Evolutionary conservation across 2,797 vertebrate genomes (phyloP).

Genomic region (Pseudomugil gertrudae): DNA sequence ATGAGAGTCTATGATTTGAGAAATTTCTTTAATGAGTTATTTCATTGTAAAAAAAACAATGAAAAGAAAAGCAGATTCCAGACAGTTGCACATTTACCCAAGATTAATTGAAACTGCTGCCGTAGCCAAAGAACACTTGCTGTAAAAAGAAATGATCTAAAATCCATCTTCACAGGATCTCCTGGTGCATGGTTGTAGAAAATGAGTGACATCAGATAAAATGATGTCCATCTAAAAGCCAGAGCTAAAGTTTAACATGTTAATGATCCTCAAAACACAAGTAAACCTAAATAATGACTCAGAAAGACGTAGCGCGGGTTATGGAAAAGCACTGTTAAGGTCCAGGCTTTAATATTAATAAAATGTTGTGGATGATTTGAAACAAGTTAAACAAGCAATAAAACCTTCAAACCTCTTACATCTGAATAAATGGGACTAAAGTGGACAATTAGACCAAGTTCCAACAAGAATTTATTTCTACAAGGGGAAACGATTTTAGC

Average conservation of each 20-base stretch:
- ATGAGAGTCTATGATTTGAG: background rate
- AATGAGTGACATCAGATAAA: background rate
- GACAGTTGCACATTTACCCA: too few species aligned
- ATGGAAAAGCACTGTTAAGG: background rate
- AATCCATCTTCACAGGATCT: background rate
- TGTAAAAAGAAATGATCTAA: background rate
- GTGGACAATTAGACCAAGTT: background rate
- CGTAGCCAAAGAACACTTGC: background rate
- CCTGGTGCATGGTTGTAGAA: background rate
- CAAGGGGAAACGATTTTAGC: background rate
- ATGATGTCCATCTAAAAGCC: background rate
- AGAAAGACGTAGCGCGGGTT: background rate
- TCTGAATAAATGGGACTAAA: background rate
- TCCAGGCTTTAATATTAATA: background rate
- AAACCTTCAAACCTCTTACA: slow-evolving; percentile 1
- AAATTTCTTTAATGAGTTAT: background rate
- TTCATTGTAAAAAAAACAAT: background rate
- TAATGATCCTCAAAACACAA: background rate
- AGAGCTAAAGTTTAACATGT: background rate
- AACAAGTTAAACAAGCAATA: slow-evolving; percentile 1
- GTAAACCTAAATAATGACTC: background rate
- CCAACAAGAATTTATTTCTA: background rate
- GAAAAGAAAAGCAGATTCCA: background rate
- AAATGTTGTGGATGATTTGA: slow-evolving; percentile 2
- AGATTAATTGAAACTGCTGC: too few species aligned